Evolutionary conservation across 2,888 invertebrate genomes (phyloP), one percentile per base, ranked within the genome.

Genomic region (Drosophila bunnanda): DNA sequence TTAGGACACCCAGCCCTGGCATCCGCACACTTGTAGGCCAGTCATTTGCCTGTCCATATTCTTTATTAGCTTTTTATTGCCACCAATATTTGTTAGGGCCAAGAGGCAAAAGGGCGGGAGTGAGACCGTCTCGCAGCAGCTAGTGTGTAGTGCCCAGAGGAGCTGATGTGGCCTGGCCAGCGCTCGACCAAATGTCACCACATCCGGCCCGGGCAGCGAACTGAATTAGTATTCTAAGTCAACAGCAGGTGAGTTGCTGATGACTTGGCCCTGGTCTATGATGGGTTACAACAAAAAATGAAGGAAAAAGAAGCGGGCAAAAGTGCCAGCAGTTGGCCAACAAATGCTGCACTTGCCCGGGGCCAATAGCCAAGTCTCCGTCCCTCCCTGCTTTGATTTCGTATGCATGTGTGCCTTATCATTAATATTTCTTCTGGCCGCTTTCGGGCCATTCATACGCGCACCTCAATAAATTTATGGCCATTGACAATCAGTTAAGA

Each of bases 1-100:
- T 7, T 25, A 25, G 2, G 12, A 20, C 7, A 38, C 4, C 22
- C 68, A 68, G 30, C 60, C 60, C 71, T 69, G 71, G 46, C 28
- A 39, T 36, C 54, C 39, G n/a, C 57, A 34, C 76, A 82, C 78
- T 84, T 82, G 89, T 75, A 80, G 69, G 55, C 44, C 50, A 60
- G 69, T 52, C 75, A 61, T 58, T 73, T 66, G 74, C 46, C 76
- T 65, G 41, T 58, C 57, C 72, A 74, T 72, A 65, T 72, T 74
- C 82, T 88, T 85, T 87, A 89, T 85, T 89, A 82, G 82, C 89
- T 82, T 86, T 88, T 85, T 85, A 89, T 82, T 86, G 78, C 89
- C 60, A 75, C 66, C 86, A 87, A 87, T 80, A 86, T 77, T 80
- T 77, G 85, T 77, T 80, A 77, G 82, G 79, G 77, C 72, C 57